These are phyloP conservation scores for Zalophus californianus DNA, from an alignment of 2,797 vertebrate species.

Conservation along the genomic window DNA sequence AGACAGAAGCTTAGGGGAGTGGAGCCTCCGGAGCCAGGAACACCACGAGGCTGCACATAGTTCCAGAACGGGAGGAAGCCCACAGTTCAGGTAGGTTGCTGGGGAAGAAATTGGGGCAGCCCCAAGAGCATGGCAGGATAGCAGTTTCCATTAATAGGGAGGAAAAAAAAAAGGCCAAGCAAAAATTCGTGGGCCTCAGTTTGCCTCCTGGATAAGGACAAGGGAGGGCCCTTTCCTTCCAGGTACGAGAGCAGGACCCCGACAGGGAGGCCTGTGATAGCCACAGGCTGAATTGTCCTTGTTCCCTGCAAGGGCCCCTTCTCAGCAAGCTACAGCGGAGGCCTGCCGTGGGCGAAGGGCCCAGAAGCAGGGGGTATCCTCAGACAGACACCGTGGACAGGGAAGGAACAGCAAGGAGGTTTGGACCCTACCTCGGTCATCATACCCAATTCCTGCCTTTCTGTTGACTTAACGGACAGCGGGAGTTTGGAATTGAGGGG, in stretches of 20 bases:
- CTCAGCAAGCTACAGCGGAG: not conserved
- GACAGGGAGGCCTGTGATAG: not conserved
- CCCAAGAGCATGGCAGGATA: not conserved
- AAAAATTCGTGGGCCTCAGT: not conserved
- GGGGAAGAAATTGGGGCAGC: not conserved
- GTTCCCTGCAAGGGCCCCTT: not conserved
- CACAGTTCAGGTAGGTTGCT: slow-evolving; percentile 45
- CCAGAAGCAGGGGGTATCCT: not conserved
- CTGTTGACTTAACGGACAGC: not conserved
- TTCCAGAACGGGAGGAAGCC: not conserved
- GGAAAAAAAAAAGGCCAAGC: not conserved
- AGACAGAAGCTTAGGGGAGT: not conserved
- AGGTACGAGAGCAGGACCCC: not conserved
- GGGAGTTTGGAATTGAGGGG: not conserved
- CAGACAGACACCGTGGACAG: not conserved
- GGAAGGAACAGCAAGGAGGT: not conserved
- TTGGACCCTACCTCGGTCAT: not conserved
- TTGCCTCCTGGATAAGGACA: not conserved
- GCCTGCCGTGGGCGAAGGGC: not conserved
- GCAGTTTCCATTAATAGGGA: not conserved
- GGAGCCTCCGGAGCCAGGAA: not conserved
- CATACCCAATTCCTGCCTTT: not conserved
- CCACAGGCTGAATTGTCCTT: not conserved
- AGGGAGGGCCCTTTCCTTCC: not conserved
- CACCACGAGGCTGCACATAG: not conserved